Evolutionary conservation across 2,888 invertebrate genomes (phyloP), one percentile per base, ranked within the genome.

Genomic region (Polydrusus cervinus): DNA sequence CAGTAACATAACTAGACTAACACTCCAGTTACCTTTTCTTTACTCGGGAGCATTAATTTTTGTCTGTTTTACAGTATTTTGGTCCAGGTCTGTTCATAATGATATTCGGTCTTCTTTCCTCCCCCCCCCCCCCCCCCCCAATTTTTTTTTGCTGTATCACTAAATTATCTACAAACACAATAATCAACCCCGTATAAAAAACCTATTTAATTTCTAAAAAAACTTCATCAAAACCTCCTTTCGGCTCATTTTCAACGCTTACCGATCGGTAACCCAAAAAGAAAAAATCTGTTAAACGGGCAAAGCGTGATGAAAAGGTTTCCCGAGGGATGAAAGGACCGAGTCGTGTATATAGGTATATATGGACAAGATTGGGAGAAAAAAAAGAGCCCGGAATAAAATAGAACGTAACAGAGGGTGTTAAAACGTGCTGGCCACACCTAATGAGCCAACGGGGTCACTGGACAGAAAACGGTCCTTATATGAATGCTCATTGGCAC

Each of bases 241-340:
- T 53, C 30, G 13, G 25, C 53, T 53, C 53, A n/a, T 30, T 53
- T 53, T 53, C 25, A 53, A 11, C 51, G 18, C 51, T 51, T 51
- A 10, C 51, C 51, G 18, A 53, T 53, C 53, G 53, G 25, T 30
- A 53, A 53, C 13, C 20, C 53, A n/a, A 53, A 53, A 53, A 53
- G 30, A 30, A 16, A 53, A 53, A 53, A 53, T 30, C 25, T 53
- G 30, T 25, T 30, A 20, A 30, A 30, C 30, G 25, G 53, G 53
- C 10, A 53, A 53, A 53, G 53, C 53, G 53, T 53, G 53, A 53
- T 53, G 53, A 53, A 53, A 53, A 53, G 53, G 53, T 53, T n/a
- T 53, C 53, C 53, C 53, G 53, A 16, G 53, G 53, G 53, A 53
- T 53, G 25, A 53, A 30, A 30, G 53, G 30, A 30, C 30, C 25